Evolutionary conservation across 2,797 vertebrate species (phyloP).

Genomic region (Megaceryle alcyon): DNA sequence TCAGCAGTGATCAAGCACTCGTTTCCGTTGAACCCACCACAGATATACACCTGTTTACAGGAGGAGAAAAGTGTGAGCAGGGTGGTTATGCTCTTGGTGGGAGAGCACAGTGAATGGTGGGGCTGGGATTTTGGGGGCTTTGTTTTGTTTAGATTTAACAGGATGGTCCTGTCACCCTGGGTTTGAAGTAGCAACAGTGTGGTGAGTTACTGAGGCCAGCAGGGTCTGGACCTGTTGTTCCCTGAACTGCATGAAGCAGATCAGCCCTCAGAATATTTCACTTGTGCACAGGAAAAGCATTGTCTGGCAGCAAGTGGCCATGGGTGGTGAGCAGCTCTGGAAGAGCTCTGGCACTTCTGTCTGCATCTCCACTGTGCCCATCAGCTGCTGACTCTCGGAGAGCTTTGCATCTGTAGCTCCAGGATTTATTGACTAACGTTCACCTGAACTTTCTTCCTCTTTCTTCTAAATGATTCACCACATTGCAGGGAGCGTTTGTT

Average conservation of each 20-base stretch:
- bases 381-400: neutral
- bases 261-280: no score
- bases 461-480: neutral
- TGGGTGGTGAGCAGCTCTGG: neutral
- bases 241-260: neutral
- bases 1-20: neutral
- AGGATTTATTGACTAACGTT: neutral
- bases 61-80: neutral
- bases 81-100: neutral
- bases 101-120: neutral
- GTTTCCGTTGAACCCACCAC: neutral
- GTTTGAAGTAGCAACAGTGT: neutral
- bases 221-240: neutral
- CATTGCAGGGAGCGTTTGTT: neutral
- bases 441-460: neutral
- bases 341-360: neutral
- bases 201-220: neutral
- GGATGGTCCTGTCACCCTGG: neutral
- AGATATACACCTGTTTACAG: constrained; percentile 76
- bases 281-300: neutral
- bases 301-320: neutral
- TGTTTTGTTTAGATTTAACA: neutral
- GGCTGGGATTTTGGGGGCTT: neutral
- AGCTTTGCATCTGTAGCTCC: neutral
- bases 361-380: fast-evolving